Evolutionary conservation across 2,888 invertebrate species (phyloP), one percentile per base, ranked within the genome.

Genomic region (Biston betularia): DNA sequence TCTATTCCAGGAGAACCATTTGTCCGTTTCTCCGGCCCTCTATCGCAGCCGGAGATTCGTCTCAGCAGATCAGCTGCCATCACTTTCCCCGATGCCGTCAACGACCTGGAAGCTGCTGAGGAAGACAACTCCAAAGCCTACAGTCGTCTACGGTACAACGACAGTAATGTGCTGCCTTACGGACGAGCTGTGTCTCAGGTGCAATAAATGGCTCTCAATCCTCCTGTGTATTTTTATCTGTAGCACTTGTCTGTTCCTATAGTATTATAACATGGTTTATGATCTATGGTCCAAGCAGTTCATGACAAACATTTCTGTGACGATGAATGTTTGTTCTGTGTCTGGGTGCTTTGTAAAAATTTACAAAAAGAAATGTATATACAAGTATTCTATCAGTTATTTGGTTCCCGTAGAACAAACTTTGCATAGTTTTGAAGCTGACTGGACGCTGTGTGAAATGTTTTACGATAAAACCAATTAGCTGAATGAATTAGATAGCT

Each of bases 1-100:
- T 55, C 38, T n/a, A 8, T 60, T 83, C 80, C 83, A 93, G 94
- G 92, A 0, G 89, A 93, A 64, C 88, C 93, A 0, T 94, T 93
- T 81, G 84, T 87, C 15, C 84, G 94, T 0, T 75, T 94, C 4
- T 84, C 89, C 0, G 89, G 90, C 0, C 92, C 89, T 0, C 71
- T 94, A 0, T 73, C 77, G 63, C 83, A 85, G 34, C 84, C 87
- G 0, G 92, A 92, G 68, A 79, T 85, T 0, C 80, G 92, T 0
- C 77, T 82, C 68, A 84, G 90, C 14, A 78, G 93, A 63, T 92
- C 93, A 7, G 89, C 92, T 0, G 70, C 85, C 0, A 76, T 91
- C 6, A 70, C 71, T 1, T 84, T 85, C 72, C 86, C 88, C 0
- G 90, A 91, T 35, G 66, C 80, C 0, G 59, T 66, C 3, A 87